These are phyloP conservation scores for Acrobasis consociella DNA, from an alignment of 2,888 invertebrate genomes.

Conservation along the genomic window DNA sequence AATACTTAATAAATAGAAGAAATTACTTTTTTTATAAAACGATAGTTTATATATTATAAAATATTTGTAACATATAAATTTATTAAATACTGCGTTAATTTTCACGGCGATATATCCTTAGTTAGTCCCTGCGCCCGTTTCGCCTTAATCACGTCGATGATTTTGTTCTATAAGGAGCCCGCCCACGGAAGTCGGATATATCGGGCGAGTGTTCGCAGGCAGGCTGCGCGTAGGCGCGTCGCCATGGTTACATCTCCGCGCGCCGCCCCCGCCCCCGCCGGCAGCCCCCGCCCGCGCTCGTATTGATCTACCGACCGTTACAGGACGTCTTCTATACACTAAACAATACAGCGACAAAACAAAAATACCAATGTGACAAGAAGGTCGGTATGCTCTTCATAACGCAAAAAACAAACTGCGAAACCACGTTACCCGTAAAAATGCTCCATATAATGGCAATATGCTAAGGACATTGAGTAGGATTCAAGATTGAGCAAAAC, in stretches of 20 bases:
- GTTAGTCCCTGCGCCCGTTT: too few species aligned
- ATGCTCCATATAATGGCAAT: too few species aligned
- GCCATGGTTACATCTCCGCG: constrained; percentile 59
- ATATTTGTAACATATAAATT: too few species aligned
- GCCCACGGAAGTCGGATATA: constrained; percentile 62
- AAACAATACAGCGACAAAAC: constrained; percentile 41
- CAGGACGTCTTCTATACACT: constrained; percentile 41
- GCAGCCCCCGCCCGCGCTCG: constrained; percentile 38
- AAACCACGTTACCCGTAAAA: too few species aligned
- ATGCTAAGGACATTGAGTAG: too few species aligned
- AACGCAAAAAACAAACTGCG: too few species aligned
- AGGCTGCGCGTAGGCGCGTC: constrained; percentile 74
- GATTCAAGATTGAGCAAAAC: too few species aligned
- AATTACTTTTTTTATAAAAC: too few species aligned
- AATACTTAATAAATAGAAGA: too few species aligned
- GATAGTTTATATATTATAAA: too few species aligned
- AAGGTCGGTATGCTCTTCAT: background rate
- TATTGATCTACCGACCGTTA: constrained; percentile 64
- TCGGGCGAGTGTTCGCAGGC: constrained; percentile 55
- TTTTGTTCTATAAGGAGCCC: constrained; percentile 60
- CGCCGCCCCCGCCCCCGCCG: constrained; percentile 34
- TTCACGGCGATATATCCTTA: too few species aligned
- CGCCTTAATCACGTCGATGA: constrained; percentile 48
- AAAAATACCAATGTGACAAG: constrained; percentile 35
- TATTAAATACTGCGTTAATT: too few species aligned